phyloP scores from a whole-genome alignment of 1,140 invertebrate genomes.

The Drosophila nigromelanica region DNA sequence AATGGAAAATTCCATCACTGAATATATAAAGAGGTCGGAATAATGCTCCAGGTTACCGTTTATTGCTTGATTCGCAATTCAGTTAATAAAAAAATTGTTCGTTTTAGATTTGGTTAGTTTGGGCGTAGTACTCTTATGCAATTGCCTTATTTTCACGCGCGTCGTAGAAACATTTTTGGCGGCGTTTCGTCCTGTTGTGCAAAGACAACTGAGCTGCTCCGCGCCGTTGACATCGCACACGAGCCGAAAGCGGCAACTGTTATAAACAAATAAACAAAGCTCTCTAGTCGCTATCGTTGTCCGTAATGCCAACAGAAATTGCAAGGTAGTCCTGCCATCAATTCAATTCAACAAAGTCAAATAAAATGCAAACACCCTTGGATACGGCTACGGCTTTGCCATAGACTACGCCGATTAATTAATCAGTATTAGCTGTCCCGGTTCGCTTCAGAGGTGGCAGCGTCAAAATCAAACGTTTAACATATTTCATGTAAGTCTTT shows the following conservation, averaged over 20 bases:
- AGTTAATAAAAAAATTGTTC: neutral
- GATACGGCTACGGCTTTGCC: constrained; percentile 47
- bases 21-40: too few relatives aligned
- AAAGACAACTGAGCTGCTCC: constrained; percentile 46
- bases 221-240: constrained; percentile 30
- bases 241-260: constrained; percentile 46
- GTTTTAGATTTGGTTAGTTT: neutral
- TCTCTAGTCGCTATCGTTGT: constrained; percentile 42
- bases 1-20: neutral
- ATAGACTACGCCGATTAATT: neutral
- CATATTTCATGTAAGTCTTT: too few relatives aligned
- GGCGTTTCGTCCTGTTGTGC: constrained; percentile 41
- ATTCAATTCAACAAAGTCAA: constrained; percentile 59
- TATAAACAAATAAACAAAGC: constrained; percentile 73
- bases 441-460: neutral
- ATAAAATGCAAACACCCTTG: constrained; percentile 57
- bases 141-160: neutral
- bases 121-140: constrained; percentile 11
- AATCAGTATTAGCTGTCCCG: neutral
- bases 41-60: too few relatives aligned
- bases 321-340: constrained; percentile 62
- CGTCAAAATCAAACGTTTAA: too few relatives aligned
- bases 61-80: too few relatives aligned
- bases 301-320: constrained; percentile 50
- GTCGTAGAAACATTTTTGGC: constrained; percentile 25